Percentiles rank a stretch among this genome's conserved stretches.
These are phyloP conservation scores for Anarsia innoxiella DNA, from an alignment of 2,888 invertebrate species.

Conservation along the genomic window DNA sequence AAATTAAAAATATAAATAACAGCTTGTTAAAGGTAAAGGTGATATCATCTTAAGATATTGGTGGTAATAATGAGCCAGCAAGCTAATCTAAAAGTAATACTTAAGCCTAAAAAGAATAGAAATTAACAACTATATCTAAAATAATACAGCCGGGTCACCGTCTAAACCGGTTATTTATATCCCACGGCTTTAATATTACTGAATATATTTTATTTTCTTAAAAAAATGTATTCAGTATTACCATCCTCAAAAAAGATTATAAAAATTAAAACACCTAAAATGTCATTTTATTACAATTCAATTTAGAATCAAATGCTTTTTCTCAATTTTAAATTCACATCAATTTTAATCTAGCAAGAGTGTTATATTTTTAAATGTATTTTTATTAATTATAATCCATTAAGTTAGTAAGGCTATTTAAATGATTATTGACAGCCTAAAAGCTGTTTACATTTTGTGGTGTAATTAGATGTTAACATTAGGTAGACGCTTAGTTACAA, in stretches of 20 bases:
- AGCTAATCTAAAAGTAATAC: slow-evolving; percentile 27
- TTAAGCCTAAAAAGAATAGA: slow-evolving; percentile 33
- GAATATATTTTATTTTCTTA: slow-evolving; percentile 12
- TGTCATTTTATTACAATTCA: slow-evolving; percentile 69
- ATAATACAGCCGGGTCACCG: slow-evolving; percentile 5
- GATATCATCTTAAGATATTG: no score
- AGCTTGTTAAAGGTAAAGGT: no score
- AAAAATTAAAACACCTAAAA: slow-evolving; percentile 52
- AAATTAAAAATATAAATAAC: no score
- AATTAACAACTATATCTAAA: slow-evolving; percentile 27
- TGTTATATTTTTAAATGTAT: slow-evolving; percentile 49
- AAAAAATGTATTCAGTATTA: no score
- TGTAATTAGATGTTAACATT: slow-evolving; percentile 34
- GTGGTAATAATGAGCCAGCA: slow-evolving; percentile 42
- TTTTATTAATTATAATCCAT: slow-evolving; percentile 50
- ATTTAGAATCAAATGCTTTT: slow-evolving; percentile 74
- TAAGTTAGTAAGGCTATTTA: slow-evolving; percentile 73
- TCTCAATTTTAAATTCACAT: slow-evolving; percentile 61
- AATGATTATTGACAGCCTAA: slow-evolving; percentile 44
- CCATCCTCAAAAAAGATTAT: slow-evolving; percentile 26
- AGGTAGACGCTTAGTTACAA: no score
- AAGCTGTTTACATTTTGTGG: slow-evolving; percentile 36
- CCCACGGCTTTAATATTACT: slow-evolving; percentile 12
- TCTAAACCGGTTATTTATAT: slow-evolving; percentile 8
- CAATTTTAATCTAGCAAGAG: slow-evolving; percentile 60